Evolutionary conservation across 1,140 invertebrate genomes (phyloP).

Genomic region (Ooceraea biroi): DNA sequence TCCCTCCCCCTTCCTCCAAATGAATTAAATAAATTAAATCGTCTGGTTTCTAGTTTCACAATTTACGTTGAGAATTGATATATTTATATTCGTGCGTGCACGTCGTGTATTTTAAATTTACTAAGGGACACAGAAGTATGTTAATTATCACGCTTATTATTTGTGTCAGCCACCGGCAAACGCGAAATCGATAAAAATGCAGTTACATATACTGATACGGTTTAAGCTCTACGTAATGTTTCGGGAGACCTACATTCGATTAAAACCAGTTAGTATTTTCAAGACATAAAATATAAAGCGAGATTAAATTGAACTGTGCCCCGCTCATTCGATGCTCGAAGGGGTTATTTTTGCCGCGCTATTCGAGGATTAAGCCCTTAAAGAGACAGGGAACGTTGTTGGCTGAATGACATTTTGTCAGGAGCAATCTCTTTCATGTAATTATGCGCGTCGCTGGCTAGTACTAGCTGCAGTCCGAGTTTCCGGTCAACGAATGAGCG

Average conservation of each 20-base stretch:
- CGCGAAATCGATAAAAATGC: slow-evolving; percentile 24
- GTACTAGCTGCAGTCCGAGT: not conserved
- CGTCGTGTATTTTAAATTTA: slow-evolving; percentile 17
- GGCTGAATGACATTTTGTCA: slow-evolving; percentile 12
- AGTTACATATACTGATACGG: not conserved
- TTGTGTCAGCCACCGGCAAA: not conserved
- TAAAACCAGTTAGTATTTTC: not conserved
- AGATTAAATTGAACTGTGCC: not conserved
- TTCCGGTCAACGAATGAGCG: slow-evolving; percentile 6
- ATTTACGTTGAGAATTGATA: slow-evolving; percentile 49
- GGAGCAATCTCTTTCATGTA: slow-evolving; percentile 34
- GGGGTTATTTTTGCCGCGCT: not conserved
- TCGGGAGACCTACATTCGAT: not conserved
- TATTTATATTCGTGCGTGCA: not conserved
- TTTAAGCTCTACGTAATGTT: slow-evolving; percentile 10
- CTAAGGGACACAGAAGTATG: not conserved
- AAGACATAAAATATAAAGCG: not conserved
- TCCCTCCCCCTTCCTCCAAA: not conserved
- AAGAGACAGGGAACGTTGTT: not conserved
- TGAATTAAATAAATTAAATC: not conserved
- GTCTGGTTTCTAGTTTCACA: not conserved
- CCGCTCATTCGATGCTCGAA: not conserved
- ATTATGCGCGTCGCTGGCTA: slow-evolving; percentile 6
- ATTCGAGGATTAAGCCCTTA: not conserved
- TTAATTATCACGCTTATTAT: slow-evolving; percentile 58